These are phyloP conservation scores for human DNA, from an alignment of 2,113 vertebrate genomes.

Conservation along the genomic window GRCh38 chr4:29452501-29453000, in stretches of 20 bases:
- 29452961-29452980: not conserved
- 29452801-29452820: fast-evolving
- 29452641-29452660: not conserved
- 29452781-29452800: not conserved
- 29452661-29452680: not conserved
- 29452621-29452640: not conserved
- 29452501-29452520: not conserved
- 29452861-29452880: not conserved
- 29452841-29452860: not conserved
- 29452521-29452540: not conserved
- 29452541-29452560: not conserved
- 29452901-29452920: not conserved
- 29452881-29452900: not conserved
- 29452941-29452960: not conserved
- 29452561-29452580: not conserved
- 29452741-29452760: not conserved
- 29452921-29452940: not conserved
- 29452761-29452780: not conserved
- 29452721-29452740: not conserved
- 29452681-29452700: not conserved
- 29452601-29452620: not conserved
- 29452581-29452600: not conserved
- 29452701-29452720: not conserved
- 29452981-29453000: not conserved
- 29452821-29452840: not conserved